Conservation (phyloP, 2,888 invertebrate genomes). For the Mayetiola destructor region DNA sequence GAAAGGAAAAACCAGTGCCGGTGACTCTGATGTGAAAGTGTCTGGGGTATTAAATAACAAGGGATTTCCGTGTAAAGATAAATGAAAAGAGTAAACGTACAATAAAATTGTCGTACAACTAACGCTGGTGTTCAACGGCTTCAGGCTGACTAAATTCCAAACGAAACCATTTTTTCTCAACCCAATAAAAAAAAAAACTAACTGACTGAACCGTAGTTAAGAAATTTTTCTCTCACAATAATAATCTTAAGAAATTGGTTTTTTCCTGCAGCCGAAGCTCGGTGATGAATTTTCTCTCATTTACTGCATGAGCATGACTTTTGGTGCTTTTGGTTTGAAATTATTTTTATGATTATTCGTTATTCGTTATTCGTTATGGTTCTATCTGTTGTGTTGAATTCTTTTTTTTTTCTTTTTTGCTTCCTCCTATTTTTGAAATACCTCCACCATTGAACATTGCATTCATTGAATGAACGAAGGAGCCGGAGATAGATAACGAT, state of each 20-base stretch:
- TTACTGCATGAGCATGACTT: constrained; percentile 8
- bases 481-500: background rate
- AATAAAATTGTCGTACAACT: background rate
- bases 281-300: background rate
- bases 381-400: too few species aligned
- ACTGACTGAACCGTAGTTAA: constrained; percentile 1
- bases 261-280: background rate
- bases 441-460: background rate
- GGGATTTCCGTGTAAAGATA: constrained; percentile 16
- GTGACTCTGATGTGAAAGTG: too few species aligned
- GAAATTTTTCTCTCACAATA: background rate
- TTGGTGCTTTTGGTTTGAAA: background rate
- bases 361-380: background rate
- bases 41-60: constrained; percentile 15
- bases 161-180: too few species aligned
- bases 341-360: constrained; percentile 3
- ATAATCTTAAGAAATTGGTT: background rate
- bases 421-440: too few species aligned
- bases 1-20: too few species aligned
- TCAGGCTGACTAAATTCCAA: background rate
- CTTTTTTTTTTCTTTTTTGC: too few species aligned
- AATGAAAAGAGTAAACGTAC: constrained; percentile 15
- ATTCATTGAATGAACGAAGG: background rate
- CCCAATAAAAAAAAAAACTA: background rate
- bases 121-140: background rate